These are phyloP conservation scores for Heterohyrax brucei DNA, from an alignment of 2,797 vertebrate genomes.

Conservation along the genomic window DNA sequence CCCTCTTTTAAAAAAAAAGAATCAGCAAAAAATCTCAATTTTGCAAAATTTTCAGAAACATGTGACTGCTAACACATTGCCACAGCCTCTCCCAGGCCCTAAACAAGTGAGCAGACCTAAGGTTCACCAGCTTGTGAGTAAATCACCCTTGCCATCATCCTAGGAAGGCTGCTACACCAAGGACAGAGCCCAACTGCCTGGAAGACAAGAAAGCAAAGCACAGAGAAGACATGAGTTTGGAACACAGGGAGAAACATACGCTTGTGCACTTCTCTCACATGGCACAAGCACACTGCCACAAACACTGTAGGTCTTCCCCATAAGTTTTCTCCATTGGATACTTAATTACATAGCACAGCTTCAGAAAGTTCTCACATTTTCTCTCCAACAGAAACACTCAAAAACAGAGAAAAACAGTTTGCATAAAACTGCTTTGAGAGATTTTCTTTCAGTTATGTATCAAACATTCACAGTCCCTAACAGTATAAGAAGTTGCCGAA, in stretches of 20 bases:
- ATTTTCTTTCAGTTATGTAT: constrained; percentile 43
- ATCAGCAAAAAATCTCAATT: neutral
- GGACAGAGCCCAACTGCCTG: constrained; percentile 4
- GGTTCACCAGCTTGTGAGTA: neutral
- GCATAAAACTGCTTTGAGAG: constrained; percentile 46
- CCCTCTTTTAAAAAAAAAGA: neutral
- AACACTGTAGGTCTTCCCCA: neutral
- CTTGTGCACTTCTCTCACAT: neutral
- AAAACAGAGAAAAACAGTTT: neutral
- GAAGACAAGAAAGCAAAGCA: neutral
- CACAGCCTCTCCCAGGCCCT: neutral
- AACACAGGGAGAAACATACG: neutral
- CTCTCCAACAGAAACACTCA: constrained; percentile 1
- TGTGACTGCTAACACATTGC: neutral
- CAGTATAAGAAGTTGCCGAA: constrained; percentile 6
- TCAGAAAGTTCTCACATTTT: constrained; percentile 27
- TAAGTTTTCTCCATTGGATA: neutral
- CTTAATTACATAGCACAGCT: constrained; percentile 17
- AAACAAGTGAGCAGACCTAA: neutral
- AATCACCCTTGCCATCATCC: neutral
- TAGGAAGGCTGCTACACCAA: constrained; percentile 57
- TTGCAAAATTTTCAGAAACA: constrained; percentile 17
- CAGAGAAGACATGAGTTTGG: neutral
- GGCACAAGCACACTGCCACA: neutral
- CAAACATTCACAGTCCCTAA: neutral